Evolutionary conservation across 2,113 vertebrate species (phyloP), one percentile per base, ranked within the genome.

Genomic region (Mormyrus iriodes): DNA sequence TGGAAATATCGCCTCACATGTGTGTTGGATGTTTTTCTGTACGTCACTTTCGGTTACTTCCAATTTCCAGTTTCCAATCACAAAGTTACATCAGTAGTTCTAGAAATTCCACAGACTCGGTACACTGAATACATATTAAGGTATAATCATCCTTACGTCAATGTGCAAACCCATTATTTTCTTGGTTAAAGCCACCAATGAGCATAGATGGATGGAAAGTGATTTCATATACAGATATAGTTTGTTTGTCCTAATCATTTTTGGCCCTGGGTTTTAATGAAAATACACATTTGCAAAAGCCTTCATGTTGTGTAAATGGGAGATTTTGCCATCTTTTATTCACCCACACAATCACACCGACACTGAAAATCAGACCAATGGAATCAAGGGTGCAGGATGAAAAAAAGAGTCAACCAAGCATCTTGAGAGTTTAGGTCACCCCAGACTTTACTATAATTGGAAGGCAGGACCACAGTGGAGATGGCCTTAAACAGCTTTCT

Each of bases 401-500:
- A 4, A 88, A 88, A 82, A 21, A 55, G 31, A 79, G 17, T 39
- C 88, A 82, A 42, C 51, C 69, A 55, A 83, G 46, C 73, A 88
- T 88, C 27, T 88, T 51, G 24, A 42, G 35, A 42, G 55, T 79
- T 88, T 31, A 88, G 24, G 65, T 69, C 48, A 65, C 61, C 46
- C 51, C 73, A 52, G 46, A 82, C 48, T 24, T 24, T 3, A 48
- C 48, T 88, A 82, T 88, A 88, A 79, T 76, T 88, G 88, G 88
- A 53, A 39, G 46, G 31, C 48, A 39, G 65, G 51, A 31, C 73
- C 49, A 83, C 51, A 35, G 49, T 88, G 73, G 69, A 86, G 73
- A 88, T 53, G 31, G 31, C 88, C 85, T 90, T 89, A 91, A 90
- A 90, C 90, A 88, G 87, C 89, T 85, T 82, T 73, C 85, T 61